phyloP scores from a whole-genome alignment of 2,888 invertebrate genomes.

The Hydriomena furcata region DNA sequence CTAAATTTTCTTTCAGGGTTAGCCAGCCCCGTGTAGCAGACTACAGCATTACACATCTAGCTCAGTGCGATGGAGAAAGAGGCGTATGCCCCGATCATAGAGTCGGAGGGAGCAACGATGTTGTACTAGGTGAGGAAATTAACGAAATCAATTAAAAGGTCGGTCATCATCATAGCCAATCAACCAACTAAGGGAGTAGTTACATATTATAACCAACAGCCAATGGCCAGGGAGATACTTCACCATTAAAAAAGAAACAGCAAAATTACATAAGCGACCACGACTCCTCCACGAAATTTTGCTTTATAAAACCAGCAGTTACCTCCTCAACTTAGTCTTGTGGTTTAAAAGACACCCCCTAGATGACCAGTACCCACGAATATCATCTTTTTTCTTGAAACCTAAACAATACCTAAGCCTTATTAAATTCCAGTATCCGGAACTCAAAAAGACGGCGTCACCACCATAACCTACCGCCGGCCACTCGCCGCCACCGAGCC shows the following conservation, averaged over 20 bases:
- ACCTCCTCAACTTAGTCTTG: no score
- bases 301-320: no score
- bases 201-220: no score
- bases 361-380: no score
- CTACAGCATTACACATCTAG: constrained; percentile 91
- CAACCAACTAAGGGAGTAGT: no score
- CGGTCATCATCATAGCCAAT: background rate
- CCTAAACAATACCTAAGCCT: no score
- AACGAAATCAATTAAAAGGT: background rate
- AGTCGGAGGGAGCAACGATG: constrained; percentile 92
- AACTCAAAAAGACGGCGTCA: constrained; percentile 90
- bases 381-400: no score
- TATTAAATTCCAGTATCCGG: constrained; percentile 86
- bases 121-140: constrained; percentile 40
- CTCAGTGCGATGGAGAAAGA: constrained; percentile 91
- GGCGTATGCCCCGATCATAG: constrained; percentile 94
- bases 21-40: constrained; percentile 90
- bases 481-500: constrained; percentile 91
- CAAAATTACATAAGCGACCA: no score
- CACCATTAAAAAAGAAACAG: no score
- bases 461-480: constrained; percentile 90
- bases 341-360: no score
- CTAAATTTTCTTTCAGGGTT: constrained; percentile 47
- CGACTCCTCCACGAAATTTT: no score
- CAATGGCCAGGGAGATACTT: no score